Evolutionary conservation across 2,113 vertebrate species (phyloP).

Genomic region (Rhagologus leucostigma): DNA sequence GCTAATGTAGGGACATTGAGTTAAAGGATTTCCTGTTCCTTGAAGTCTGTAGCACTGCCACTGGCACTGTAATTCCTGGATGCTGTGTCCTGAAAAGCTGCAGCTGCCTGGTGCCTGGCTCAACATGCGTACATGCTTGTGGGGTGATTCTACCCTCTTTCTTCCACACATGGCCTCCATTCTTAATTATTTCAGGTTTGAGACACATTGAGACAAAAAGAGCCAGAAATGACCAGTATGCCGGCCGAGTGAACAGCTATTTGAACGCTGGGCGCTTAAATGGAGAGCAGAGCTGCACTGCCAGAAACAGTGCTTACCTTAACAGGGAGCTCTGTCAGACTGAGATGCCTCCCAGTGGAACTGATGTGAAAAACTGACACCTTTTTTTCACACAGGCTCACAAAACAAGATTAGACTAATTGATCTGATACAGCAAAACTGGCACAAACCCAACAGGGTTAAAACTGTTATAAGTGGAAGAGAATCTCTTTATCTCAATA

Average conservation of each 20-base stretch:
- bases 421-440: constrained; percentile 43
- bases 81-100: neutral
- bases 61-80: too few relatives aligned
- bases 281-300: neutral
- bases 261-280: neutral
- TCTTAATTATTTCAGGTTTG: neutral
- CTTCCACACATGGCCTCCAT: neutral
- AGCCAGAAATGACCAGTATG: neutral
- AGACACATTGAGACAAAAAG: neutral
- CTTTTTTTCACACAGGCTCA: constrained; percentile 7
- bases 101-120: neutral
- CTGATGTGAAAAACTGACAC: neutral
- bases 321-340: neutral
- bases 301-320: neutral
- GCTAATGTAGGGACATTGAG: neutral
- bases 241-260: neutral
- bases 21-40: neutral
- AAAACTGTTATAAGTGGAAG: neutral
- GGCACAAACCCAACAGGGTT: neutral
- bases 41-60: neutral
- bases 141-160: neutral
- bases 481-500: constrained; percentile 40
- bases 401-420: constrained; percentile 35
- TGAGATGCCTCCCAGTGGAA: neutral
- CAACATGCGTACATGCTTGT: accelerated